These are phyloP conservation scores for Gallinago solitaria DNA, from an alignment of 2,797 vertebrate genomes.

Conservation along the genomic window DNA sequence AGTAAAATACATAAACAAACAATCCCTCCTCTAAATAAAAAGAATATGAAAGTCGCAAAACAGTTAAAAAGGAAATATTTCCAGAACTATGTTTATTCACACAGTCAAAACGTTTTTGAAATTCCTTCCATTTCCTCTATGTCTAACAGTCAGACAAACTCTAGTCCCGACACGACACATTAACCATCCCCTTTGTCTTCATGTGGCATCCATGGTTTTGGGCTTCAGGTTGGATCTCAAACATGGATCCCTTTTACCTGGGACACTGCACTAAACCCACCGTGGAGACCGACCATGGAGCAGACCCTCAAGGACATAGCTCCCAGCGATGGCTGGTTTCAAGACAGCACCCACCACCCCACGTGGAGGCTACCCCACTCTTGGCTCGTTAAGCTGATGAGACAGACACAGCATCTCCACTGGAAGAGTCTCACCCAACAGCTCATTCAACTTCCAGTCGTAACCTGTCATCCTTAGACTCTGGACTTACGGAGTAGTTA, in stretches of 20 bases:
- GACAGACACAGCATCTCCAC: background rate
- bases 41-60: background rate
- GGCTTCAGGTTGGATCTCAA: background rate
- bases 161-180: background rate
- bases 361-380: rapidly evolving
- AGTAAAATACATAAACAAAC: background rate
- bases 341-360: background rate
- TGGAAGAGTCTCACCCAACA: background rate
- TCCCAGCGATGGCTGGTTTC: background rate
- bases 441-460: background rate
- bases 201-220: rapidly evolving
- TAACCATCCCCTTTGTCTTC: rapidly evolving
- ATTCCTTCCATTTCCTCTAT: background rate
- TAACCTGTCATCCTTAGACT: background rate
- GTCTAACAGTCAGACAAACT: background rate
- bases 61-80: background rate
- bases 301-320: background rate
- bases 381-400: rapidly evolving
- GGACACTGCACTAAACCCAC: background rate
- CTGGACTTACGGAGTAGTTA: background rate
- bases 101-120: background rate
- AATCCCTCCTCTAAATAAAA: background rate
- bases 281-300: rapidly evolving
- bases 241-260: rapidly evolving
- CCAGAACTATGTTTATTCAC: background rate